Evolutionary conservation across 2,797 vertebrate species (phyloP), one percentile per base, ranked within the genome.

Genomic region (Phoxinus dragarum): DNA sequence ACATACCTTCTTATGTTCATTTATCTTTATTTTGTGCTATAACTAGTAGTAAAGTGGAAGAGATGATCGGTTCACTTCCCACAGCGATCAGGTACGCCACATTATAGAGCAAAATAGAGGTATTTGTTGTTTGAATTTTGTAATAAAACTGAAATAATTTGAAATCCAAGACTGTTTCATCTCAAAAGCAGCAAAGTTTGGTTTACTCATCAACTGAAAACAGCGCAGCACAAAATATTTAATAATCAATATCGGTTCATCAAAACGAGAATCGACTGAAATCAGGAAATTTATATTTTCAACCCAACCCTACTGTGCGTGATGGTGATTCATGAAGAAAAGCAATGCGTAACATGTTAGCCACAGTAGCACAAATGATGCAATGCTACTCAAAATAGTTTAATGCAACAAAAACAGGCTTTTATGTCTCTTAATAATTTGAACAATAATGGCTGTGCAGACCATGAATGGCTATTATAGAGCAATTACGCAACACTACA

Each of bases 271-370:
- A n/a, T n/a, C 10, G 23, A 59, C n/a, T 59, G n/a, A 23, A 59
- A 59, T 59, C 1, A 10, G 7, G 64, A 66, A 66, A 66, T 66
- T 66, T 66, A 66, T 34, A 66, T 66, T 34, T 66, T 34, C 64
- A 66, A 66, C 64, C 64, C 64, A 66, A 66, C 64, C 64, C 64
- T 34, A 17, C 14, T 34, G 64, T 66, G 17, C 0, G 14, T 66
- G 40, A 79, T 66, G 77, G 77, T 27, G 76, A 27, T 36, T 23
- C 17, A 79, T 64, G 38, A 40, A 31, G 23, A 12, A n/a, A 79
- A 79, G 77, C 77, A 23, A 40, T 34, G 42, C 27, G 4, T 64
- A 54, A 78, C 23, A 38, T 38, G 14, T 61, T 78, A 47, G 77
- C 59, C 59, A 64, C 77, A 66, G 59, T 27, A 47, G 59, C 59